These are phyloP conservation scores for Syrphus vitripennis DNA, from an alignment of 2,888 invertebrate genomes.

Conservation along the genomic window DNA sequence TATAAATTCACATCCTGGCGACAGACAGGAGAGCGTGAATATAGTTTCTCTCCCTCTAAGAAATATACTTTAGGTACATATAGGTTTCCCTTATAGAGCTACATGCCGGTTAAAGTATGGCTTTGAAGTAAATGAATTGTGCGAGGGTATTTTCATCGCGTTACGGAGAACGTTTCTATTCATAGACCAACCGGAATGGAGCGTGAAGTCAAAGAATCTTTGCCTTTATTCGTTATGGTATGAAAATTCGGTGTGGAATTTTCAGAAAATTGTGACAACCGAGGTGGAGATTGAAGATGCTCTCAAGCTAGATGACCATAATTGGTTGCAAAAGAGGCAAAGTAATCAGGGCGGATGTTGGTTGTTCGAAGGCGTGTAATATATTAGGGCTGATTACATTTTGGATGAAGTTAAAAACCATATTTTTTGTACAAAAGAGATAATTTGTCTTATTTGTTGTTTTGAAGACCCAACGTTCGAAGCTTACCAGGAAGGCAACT, in stretches of 20 bases:
- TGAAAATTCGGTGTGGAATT: constrained; percentile 4
- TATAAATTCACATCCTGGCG: constrained; percentile 58
- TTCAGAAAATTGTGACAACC: neutral
- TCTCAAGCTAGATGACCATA: neutral
- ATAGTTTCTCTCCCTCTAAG: constrained; percentile 19
- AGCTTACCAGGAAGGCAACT: too few species aligned
- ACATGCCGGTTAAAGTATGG: neutral
- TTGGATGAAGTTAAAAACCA: neutral
- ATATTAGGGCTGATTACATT: neutral
- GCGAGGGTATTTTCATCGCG: neutral
- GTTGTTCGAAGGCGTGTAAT: neutral
- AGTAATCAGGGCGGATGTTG: neutral
- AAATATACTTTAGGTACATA: neutral
- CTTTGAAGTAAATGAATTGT: constrained; percentile 39
- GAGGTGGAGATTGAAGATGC: neutral
- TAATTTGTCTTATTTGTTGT: neutral
- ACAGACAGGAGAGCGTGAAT: constrained; percentile 8
- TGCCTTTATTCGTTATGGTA: neutral
- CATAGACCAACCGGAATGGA: neutral
- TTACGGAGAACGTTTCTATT: neutral
- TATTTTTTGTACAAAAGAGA: neutral
- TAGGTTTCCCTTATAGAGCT: neutral
- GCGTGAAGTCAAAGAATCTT: neutral
- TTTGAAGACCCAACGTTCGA: too few species aligned
- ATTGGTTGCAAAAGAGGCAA: neutral